Conservation (phyloP, 2,113 vertebrate genomes). For the Menura novaehollandiae region DNA sequence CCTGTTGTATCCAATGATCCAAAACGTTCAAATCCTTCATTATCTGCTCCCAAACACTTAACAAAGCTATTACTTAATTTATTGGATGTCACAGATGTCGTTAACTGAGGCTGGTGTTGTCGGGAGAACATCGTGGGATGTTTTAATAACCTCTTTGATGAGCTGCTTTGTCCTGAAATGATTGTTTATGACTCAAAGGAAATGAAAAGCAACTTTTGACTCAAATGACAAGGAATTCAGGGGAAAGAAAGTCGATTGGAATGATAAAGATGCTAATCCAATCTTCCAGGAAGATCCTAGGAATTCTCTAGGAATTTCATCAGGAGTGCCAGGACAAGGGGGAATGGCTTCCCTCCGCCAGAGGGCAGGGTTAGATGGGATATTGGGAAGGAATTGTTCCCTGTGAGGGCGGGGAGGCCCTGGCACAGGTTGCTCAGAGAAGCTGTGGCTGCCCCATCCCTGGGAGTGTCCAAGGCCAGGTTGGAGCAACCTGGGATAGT, state of each 20-base stretch:
- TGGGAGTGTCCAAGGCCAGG: not conserved
- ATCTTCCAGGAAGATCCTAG: not conserved
- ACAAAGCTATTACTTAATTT: not conserved
- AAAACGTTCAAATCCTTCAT: not conserved
- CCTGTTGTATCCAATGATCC: not conserved
- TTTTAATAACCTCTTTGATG: not conserved
- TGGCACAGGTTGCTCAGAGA: not conserved
- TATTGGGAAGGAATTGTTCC: not conserved
- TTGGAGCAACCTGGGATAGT: fast-evolving
- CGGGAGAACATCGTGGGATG: not conserved
- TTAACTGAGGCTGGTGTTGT: not conserved
- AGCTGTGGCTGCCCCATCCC: not conserved
- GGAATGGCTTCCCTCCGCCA: not conserved
- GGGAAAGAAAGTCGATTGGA: not conserved
- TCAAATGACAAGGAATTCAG: not conserved
- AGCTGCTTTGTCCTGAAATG: not conserved
- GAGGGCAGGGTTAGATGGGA: not conserved
- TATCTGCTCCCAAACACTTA: not conserved
- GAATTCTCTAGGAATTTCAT: not conserved
- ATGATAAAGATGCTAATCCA: fast-evolving
- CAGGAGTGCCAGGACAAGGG: not conserved
- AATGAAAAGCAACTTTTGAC: not conserved
- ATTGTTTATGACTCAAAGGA: not conserved
- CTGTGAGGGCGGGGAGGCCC: not conserved
- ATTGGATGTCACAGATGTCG: not conserved